phyloP scores from a whole-genome alignment of 53 echinoderm and acorn worm genomes.

The Apostichopus leukothele region DNA sequence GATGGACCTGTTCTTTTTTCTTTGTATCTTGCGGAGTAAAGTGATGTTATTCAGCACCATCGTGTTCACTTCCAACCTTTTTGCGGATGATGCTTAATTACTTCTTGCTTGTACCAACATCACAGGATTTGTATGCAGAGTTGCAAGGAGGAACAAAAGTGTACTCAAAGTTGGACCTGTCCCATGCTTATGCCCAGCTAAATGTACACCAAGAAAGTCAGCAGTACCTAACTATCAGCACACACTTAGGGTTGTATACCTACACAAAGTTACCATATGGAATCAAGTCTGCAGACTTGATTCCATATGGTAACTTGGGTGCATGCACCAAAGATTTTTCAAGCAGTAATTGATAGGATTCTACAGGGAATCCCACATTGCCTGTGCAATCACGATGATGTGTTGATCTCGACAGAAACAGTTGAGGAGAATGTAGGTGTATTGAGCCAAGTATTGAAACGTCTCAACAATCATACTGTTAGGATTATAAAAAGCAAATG shows the following conservation, averaged over 20 bases:
- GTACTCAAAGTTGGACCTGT: conserved; percentile 22
- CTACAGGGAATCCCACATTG: conserved; percentile 54
- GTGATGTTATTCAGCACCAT: neutral
- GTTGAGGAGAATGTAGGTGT: conserved; percentile 37
- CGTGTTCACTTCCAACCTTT: conserved; percentile 57
- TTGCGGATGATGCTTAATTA: conserved; percentile 56
- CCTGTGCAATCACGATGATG: conserved; percentile 62
- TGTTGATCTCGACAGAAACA: conserved; percentile 41
- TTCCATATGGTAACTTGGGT: too few species aligned
- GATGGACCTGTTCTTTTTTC: conserved; percentile 35
- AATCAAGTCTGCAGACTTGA: conserved; percentile 43
- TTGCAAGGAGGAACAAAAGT: conserved; percentile 31
- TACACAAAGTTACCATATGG: conserved; percentile 67
- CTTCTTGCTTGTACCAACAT: conserved; percentile 51
- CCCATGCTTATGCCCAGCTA: conserved; percentile 52
- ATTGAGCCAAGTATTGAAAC: conserved; percentile 20
- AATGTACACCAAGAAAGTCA: conserved; percentile 52
- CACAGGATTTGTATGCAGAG: conserved; percentile 67
- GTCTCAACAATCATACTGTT: conserved; percentile 47
- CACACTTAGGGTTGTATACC: conserved; percentile 55
- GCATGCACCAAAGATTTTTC: conserved; percentile 53
- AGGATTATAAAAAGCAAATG: conserved; percentile 45
- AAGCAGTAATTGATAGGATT: conserved; percentile 58
- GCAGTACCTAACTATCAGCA: conserved; percentile 58
- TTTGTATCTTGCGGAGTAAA: too few species aligned